These are phyloP conservation scores for Burhinus bistriatus DNA, from an alignment of 2,113 vertebrate species.

Conservation along the genomic window DNA sequence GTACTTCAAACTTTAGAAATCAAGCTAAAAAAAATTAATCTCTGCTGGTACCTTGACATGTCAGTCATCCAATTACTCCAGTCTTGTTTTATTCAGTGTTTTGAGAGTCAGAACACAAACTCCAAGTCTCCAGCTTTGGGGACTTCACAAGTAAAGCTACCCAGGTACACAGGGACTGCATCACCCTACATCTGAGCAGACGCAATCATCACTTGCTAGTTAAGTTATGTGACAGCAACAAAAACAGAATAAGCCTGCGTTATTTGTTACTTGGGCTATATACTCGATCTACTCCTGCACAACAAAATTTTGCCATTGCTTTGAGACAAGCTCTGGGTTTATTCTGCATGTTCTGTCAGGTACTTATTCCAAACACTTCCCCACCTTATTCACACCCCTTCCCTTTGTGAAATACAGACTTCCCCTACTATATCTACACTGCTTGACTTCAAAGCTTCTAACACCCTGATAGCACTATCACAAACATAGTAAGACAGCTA, in stretches of 20 bases:
- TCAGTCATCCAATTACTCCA: neutral
- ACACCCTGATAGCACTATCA: neutral
- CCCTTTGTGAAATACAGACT: neutral
- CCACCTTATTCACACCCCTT: neutral
- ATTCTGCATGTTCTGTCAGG: too few relatives aligned
- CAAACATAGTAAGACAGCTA: neutral
- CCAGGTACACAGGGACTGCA: neutral
- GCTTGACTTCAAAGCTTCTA: neutral
- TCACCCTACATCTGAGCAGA: too few relatives aligned
- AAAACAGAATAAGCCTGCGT: neutral
- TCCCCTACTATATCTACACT: neutral
- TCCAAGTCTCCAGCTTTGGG: neutral
- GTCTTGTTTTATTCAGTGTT: neutral
- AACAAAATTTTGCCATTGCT: too few relatives aligned
- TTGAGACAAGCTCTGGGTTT: neutral
- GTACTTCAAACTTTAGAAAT: neutral
- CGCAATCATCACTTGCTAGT: neutral
- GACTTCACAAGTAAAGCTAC: neutral
- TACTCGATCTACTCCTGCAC: neutral
- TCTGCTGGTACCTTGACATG: neutral
- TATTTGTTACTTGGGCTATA: neutral
- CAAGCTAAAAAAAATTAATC: neutral
- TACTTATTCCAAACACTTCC: neutral
- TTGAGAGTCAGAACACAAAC: neutral
- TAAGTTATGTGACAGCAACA: neutral